Evolutionary conservation across 53 echinoderm and acorn worm genomes (phyloP), one percentile per base, ranked within the genome.

Genomic region (Temnopleurus reevesii): DNA sequence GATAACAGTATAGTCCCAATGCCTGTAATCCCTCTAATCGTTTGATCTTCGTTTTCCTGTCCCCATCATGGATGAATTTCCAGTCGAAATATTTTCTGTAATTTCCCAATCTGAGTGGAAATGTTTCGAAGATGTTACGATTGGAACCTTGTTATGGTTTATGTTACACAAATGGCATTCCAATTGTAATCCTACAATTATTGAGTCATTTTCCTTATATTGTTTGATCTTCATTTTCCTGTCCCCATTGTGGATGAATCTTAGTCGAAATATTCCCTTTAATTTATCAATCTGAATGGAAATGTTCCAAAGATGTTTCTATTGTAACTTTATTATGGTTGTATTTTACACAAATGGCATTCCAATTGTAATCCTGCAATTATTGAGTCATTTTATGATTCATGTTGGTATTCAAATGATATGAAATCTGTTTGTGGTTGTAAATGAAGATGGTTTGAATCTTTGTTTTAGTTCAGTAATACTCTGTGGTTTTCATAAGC

Each of bases 31-130:
- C 35, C 51, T 33, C 27, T 83, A 55, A 83, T 35, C 2, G 35
- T n/a, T 36, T 83, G n/a, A 83, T 53, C 83, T 35, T 55, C 1
- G 30, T 83, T 55, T 83, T 83, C 83, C 83, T 83, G 83, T 83
- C 19, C 46, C 30, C 17, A 38, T 71, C 41, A n/a, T 17, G 8
- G 9, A 49, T 49, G 15, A 49, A 49, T 15, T 36, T 23, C 10
- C 1, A 38, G 41, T 71, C 71, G 41, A 27, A 18, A 64, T 64
- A 64, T 64, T n/a, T n/a, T n/a, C n/a, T n/a, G n/a, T n/a, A n/a
- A n/a, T n/a, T n/a, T n/a, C n/a, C n/a, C n/a, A n/a, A n/a, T n/a
- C n/a, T n/a, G n/a, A n/a, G n/a, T n/a, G n/a, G n/a, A n/a, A n/a
- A n/a, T n/a, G n/a, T n/a, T n/a, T n/a, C n/a, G n/a, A n/a, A n/a